phyloP scores from a whole-genome alignment of 1,140 invertebrate species.

The Chironomus tepperi region DNA sequence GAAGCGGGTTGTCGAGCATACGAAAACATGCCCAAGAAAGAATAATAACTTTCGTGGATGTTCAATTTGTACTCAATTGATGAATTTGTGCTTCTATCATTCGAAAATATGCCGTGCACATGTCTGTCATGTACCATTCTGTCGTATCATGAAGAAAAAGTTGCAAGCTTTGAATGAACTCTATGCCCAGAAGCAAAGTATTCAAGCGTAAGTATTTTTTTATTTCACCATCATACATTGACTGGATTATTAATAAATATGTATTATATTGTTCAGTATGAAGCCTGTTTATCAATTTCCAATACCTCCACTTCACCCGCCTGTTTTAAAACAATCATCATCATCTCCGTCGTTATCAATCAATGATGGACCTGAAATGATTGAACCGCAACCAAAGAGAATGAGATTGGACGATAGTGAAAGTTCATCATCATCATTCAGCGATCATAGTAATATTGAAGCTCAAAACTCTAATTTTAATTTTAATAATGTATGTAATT shows the following conservation, averaged over 20 bases:
- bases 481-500: conserved; percentile 3
- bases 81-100: background rate
- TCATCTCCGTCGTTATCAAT: background rate
- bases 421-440: background rate
- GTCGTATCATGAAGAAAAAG: background rate
- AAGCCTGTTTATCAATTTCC: conserved; percentile 16
- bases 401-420: background rate
- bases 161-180: background rate
- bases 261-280: background rate
- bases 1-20: conserved; percentile 9
- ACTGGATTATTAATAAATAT: background rate
- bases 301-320: conserved; percentile 7
- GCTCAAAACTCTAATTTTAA: conserved; percentile 3
- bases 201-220: background rate
- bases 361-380: background rate
- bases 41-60: background rate
- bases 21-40: background rate
- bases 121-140: conserved; percentile 10
- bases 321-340: background rate
- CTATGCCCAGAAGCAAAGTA: background rate
- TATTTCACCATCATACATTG: background rate
- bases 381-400: conserved; percentile 16
- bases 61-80: conserved; percentile 8
- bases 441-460: background rate
- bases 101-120: background rate